These are phyloP conservation scores for Scaptomyza graminum DNA, from an alignment of 1,140 invertebrate species.

Conservation along the genomic window DNA sequence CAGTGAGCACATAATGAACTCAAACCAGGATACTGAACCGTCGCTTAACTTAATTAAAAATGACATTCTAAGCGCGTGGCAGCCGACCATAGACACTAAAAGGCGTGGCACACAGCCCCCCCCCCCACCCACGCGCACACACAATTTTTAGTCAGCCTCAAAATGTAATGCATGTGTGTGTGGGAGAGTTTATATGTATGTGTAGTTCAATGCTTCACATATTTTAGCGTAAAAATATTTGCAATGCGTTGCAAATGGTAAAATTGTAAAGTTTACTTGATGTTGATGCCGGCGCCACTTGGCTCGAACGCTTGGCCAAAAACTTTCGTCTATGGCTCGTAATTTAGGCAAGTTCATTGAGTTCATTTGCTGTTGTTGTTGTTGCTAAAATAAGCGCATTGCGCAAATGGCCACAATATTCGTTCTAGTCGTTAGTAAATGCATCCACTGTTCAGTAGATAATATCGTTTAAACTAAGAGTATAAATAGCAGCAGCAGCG, in stretches of 20 bases:
- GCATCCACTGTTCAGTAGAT: slow-evolving; percentile 28
- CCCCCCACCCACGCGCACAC: slow-evolving; percentile 11
- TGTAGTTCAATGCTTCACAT: slow-evolving; percentile 46
- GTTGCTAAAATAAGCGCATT: slow-evolving; percentile 18
- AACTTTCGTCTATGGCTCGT: slow-evolving; percentile 18
- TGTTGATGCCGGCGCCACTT: slow-evolving; percentile 52
- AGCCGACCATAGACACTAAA: slow-evolving; percentile 11
- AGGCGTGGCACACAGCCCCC: slow-evolving; percentile 21
- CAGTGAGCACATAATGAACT: slow-evolving; percentile 60
- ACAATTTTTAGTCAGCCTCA: slow-evolving; percentile 4
- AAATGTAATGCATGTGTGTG: slow-evolving; percentile 3
- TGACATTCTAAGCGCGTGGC: slow-evolving; percentile 61
- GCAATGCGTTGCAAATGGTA: slow-evolving; percentile 57
- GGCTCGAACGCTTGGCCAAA: slow-evolving; percentile 18
- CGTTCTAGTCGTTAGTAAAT: background rate
- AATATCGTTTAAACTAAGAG: slow-evolving; percentile 32
- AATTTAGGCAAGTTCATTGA: slow-evolving; percentile 35
- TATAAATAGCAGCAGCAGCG: background rate
- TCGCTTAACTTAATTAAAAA: slow-evolving; percentile 81
- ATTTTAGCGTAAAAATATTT: slow-evolving; percentile 71
- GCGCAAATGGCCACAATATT: slow-evolving; percentile 15
- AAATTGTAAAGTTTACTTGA: slow-evolving; percentile 56
- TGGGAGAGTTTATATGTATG: background rate
- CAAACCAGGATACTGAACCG: slow-evolving; percentile 59
- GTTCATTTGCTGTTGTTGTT: background rate